Evolutionary conservation across 2,888 invertebrate genomes (phyloP).

Genomic region (Sycophila texana): DNA sequence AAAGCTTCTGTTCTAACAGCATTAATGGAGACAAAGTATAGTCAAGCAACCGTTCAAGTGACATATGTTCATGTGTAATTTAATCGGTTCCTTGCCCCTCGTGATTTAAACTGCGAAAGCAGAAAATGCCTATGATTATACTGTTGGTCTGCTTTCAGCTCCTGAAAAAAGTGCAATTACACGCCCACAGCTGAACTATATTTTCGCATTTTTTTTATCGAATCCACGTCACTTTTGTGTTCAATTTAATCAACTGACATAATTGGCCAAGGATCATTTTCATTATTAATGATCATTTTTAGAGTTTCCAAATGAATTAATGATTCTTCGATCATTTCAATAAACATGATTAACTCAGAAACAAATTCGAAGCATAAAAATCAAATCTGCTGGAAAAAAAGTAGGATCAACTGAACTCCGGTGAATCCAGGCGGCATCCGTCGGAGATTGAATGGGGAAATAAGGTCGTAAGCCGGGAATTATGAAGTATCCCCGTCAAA

Average conservation of each 20-base stretch:
- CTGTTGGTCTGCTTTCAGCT: slow-evolving; percentile 31
- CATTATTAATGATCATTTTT: too few relatives aligned
- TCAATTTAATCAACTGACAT: too few relatives aligned
- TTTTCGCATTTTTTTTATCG: neutral
- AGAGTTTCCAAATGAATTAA: too few relatives aligned
- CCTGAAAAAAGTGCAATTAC: slow-evolving; percentile 20
- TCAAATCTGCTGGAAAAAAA: too few relatives aligned
- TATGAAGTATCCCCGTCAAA: slow-evolving; percentile 27
- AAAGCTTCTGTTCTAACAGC: neutral
- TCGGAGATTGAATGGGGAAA: neutral
- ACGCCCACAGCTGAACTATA: neutral
- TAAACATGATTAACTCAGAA: too few relatives aligned
- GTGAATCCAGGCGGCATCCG: neutral
- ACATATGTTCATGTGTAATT: slow-evolving; percentile 61
- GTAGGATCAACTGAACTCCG: too few relatives aligned
- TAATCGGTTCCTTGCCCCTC: slow-evolving; percentile 55
- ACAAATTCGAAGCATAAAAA: too few relatives aligned
- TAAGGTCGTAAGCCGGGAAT: neutral
- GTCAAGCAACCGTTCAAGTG: slow-evolving; percentile 55
- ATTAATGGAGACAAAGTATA: neutral
- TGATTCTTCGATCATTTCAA: too few relatives aligned
- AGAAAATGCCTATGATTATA: slow-evolving; percentile 48
- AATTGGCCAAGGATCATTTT: too few relatives aligned
- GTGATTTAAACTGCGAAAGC: slow-evolving; percentile 49
- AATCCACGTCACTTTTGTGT: slow-evolving; percentile 1